Evolutionary conservation across 1,140 invertebrate genomes (phyloP), one percentile per base, ranked within the genome.

Genomic region (Hylyphantes graminicola): DNA sequence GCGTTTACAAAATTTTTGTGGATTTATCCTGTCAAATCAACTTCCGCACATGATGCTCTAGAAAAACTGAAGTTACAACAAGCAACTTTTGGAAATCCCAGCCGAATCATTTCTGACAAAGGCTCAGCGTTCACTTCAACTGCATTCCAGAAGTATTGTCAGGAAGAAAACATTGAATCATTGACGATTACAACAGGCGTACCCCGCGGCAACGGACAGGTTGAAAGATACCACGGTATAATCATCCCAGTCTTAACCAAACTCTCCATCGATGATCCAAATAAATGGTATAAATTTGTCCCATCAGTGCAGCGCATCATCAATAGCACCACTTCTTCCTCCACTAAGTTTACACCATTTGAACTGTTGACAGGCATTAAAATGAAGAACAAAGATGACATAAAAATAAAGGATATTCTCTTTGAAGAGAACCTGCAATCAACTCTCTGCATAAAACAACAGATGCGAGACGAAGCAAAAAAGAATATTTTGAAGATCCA

Each of bases 21-120:
- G 76, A 48, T 79, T 57, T 79, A 67, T 19, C 76, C 76, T 1
- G 64, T 67, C 19, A 67, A 79, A 67, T 79, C 64, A 54, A 79
- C 48, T 48, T 48, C 55, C 12, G 17, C 73, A 50, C 7, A 6
- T 17, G 3, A 76, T 76, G 55, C 73, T 10, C 10, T 76, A 6
- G 15, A 61, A 2, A 76, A 48, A 11, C n/a, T 76, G 61, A 17
- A 76, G 50, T 9, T 76, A 50, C 55, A 59, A 55, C 11, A 76
- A 59, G 63, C 51, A 5, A 21, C 9, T 15, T 76, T 76, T 48
- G 54, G 12, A 8, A 76, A 76, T 11, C 74, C 59, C 50, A 13
- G 7, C 2, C 17, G 74, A n/a, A 61, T 63, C 35, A 76, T 76
- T 21, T 17, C 74, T 0, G 57, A 76, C 21, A 63, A 35, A 63